Conservation (phyloP, 2,113 vertebrate genomes). For the Pithys albifrons region DNA sequence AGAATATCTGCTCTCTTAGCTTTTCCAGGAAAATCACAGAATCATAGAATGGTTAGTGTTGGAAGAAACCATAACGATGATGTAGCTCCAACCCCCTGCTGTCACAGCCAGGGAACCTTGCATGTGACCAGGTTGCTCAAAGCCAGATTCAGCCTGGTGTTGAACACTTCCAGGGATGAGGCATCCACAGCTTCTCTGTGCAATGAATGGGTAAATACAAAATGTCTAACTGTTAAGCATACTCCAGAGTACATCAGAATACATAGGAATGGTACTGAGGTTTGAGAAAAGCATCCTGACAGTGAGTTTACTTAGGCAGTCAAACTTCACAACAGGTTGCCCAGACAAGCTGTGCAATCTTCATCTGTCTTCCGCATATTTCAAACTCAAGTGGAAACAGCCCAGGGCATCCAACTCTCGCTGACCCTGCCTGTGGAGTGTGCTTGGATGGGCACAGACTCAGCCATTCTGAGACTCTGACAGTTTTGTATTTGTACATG, state of each 20-base stretch:
- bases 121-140: background rate
- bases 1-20: background rate
- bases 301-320: background rate
- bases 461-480: background rate
- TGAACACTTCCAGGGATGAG: background rate
- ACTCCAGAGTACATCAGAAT: background rate
- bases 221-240: background rate
- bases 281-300: background rate
- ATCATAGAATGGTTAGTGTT: background rate
- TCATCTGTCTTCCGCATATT: background rate
- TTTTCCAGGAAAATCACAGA: background rate
- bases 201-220: background rate
- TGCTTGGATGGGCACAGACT: background rate
- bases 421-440: background rate
- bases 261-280: background rate
- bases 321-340: background rate
- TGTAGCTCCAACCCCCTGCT: background rate
- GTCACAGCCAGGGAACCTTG: background rate
- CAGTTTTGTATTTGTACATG: background rate
- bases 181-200: background rate
- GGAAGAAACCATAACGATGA: background rate
- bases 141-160: background rate
- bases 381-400: background rate
- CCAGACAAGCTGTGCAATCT: background rate
- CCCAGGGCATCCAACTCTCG: rapidly evolving